Percentiles rank a stretch among this genome's conserved stretches.
Evolutionary conservation across 1,140 invertebrate species (phyloP).

Genomic region (Calephelis nemesis): DNA sequence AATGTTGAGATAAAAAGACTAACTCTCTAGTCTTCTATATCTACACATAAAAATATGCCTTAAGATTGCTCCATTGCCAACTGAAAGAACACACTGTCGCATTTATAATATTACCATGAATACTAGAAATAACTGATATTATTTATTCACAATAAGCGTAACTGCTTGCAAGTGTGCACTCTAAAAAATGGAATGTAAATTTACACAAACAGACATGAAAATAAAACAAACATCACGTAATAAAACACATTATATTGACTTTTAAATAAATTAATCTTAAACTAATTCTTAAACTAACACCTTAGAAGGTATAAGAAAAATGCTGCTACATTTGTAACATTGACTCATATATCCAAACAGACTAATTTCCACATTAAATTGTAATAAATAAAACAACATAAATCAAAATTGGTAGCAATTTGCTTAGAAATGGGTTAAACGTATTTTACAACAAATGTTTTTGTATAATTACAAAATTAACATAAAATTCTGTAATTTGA

Average conservation of each 20-base stretch:
- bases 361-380: not conserved
- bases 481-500: too few species aligned
- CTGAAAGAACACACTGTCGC: too few species aligned
- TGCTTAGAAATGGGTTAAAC: not conserved
- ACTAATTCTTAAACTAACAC: constrained; percentile 57
- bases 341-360: not conserved
- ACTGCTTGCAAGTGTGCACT: too few species aligned
- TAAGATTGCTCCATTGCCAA: too few species aligned
- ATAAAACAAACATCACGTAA: constrained; percentile 57
- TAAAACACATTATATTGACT: constrained; percentile 78
- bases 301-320: constrained; percentile 58
- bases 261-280: constrained; percentile 75
- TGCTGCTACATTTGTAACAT: constrained; percentile 32
- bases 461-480: too few species aligned
- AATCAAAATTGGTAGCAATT: constrained; percentile 6
- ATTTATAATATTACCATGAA: too few species aligned
- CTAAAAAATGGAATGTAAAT: too few species aligned
- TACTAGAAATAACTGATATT: too few species aligned
- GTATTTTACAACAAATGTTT: not conserved
- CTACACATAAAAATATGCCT: too few species aligned
- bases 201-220: constrained; percentile 8
- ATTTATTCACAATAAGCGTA: too few species aligned
- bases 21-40: too few species aligned
- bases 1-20: too few species aligned
- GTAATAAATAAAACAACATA: constrained; percentile 11